A percentile compares a stretch with the other conserved stretches of the same genome.
These are phyloP conservation scores for Gephyroberyx darwinii DNA, from an alignment of 2,797 vertebrate species.

Conservation along the genomic window DNA sequence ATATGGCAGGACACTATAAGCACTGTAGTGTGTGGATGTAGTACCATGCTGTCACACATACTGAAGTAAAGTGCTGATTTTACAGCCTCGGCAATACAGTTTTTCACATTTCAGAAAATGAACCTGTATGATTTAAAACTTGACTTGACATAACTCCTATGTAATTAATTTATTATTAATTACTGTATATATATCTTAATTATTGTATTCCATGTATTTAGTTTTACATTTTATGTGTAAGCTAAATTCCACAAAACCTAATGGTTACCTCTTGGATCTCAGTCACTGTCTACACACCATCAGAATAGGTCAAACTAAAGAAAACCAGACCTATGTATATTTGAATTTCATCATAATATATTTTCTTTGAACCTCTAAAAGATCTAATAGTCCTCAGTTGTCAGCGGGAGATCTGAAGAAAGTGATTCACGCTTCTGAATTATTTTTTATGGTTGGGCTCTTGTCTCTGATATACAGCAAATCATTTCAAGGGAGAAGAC, in stretches of 20 bases:
- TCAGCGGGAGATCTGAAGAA: conserved; percentile 59
- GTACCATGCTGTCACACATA: conserved; percentile 42
- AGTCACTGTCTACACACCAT: background rate
- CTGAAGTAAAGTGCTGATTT: conserved; percentile 34
- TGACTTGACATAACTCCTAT: background rate
- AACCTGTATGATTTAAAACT: background rate
- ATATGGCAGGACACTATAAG: conserved; percentile 70
- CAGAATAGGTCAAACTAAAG: background rate
- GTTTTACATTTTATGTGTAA: background rate
- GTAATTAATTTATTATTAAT: background rate
- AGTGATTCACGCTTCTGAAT: conserved; percentile 64
- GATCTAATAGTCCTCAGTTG: conserved; percentile 47
- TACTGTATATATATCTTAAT: background rate
- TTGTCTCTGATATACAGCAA: conserved; percentile 67
- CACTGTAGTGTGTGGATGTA: conserved; percentile 30
- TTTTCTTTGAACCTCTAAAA: conserved; percentile 31
- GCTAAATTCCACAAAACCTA: background rate
- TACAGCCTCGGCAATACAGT: conserved; percentile 14
- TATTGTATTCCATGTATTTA: background rate
- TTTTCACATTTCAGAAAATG: background rate
- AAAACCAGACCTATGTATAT: too few relatives aligned
- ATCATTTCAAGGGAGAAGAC: conserved; percentile 70
- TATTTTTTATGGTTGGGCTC: conserved; percentile 64
- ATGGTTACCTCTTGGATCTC: conserved; percentile 2
- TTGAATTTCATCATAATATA: conserved; percentile 9